Conservation (phyloP, 2,888 invertebrate species). For the Leptinotarsa peninsularis region DNA sequence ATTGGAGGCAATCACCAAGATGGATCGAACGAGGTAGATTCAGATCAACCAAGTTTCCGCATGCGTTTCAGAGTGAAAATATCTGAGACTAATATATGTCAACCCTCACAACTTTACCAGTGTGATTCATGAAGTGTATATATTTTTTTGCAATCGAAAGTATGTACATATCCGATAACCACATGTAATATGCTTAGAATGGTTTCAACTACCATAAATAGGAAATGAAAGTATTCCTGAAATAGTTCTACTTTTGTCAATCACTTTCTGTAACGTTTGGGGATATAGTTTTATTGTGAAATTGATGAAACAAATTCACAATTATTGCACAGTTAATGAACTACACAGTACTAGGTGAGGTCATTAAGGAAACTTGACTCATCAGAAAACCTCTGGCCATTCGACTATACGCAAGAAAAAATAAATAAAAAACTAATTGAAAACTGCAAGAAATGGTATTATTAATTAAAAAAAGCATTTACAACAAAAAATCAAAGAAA, state of each 20-base stretch:
- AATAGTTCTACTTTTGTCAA: no score
- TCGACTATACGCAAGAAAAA: slow-evolving; percentile 45
- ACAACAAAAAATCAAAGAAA: slow-evolving; percentile 81
- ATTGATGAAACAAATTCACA: neutral
- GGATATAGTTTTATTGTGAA: neutral
- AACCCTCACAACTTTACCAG: no score
- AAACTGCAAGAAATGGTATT: slow-evolving; percentile 81
- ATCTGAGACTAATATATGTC: neutral
- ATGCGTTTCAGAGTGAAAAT: neutral
- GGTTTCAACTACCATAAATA: no score
- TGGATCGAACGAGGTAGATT: slow-evolving; percentile 34
- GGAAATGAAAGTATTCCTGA: no score
- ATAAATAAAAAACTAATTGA: slow-evolving; percentile 68
- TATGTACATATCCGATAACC: no score
- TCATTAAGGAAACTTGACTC: neutral
- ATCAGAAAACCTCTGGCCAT: slow-evolving; percentile 26
- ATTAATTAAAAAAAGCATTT: slow-evolving; percentile 78
- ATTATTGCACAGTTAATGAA: no score
- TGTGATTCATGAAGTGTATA: no score
- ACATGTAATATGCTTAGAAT: no score
- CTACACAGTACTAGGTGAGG: neutral
- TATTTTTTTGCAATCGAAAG: no score
- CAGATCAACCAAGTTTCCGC: slow-evolving; percentile 16
- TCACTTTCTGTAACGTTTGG: neutral
- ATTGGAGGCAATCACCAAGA: slow-evolving; percentile 48